Percentiles rank a stretch among this genome's conserved stretches.
These are phyloP conservation scores for Progne subis DNA, from an alignment of 2,113 vertebrate genomes.

Conservation along the genomic window DNA sequence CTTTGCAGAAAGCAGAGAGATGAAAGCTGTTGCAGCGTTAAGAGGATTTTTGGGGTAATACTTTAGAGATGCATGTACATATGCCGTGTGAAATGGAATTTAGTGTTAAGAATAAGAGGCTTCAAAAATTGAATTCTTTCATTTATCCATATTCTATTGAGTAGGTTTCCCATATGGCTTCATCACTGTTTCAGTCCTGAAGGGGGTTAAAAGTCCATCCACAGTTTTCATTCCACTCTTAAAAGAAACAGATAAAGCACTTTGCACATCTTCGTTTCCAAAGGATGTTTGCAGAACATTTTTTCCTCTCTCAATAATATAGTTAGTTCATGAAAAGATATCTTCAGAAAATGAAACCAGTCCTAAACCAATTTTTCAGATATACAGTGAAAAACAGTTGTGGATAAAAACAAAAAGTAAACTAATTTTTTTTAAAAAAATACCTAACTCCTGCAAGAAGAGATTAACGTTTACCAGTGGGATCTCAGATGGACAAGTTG, in stretches of 20 bases:
- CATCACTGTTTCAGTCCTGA: neutral
- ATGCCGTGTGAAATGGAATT: conserved; percentile 31
- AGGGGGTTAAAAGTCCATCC: neutral
- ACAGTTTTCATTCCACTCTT: neutral
- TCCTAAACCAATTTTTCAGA: neutral
- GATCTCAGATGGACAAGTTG: neutral
- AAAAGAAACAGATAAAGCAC: neutral
- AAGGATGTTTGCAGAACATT: neutral
- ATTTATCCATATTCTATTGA: neutral
- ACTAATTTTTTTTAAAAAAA: neutral
- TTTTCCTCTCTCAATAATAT: neutral
- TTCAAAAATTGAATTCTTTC: conserved; percentile 7
- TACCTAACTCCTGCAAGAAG: neutral
- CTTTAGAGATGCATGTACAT: neutral
- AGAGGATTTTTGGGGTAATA: conserved; percentile 43
- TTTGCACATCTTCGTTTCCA: neutral
- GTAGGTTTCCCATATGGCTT: neutral
- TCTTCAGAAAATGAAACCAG: neutral
- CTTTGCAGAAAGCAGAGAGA: conserved; percentile 13
- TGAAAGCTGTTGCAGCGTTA: conserved; percentile 39
- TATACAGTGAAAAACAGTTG: neutral
- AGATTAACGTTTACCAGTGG: neutral
- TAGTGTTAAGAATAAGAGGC: conserved; percentile 23
- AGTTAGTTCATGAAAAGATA: neutral
- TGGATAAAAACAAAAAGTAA: neutral